Conservation (phyloP, 2,888 invertebrate genomes). For the Mesorhabditis spiculigera region DNA sequence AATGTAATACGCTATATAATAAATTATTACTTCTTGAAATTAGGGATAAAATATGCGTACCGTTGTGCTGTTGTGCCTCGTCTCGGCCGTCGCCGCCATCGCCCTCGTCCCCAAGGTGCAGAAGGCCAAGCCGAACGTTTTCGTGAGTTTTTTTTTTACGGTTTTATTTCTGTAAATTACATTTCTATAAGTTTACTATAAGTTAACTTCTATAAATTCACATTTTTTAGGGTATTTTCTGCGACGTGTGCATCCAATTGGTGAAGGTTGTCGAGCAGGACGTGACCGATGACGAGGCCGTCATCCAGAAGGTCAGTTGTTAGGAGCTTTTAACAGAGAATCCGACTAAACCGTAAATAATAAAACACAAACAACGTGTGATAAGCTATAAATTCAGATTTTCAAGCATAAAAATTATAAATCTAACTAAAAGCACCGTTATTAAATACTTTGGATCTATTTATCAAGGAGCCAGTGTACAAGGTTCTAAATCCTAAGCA, state of each 20-base stretch:
- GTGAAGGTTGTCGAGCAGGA: slow-evolving; percentile 1
- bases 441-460: too few species aligned
- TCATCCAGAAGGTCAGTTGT: neutral
- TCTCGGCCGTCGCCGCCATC: neutral
- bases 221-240: neutral
- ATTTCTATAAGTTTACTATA: too few species aligned
- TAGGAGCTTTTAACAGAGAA: too few species aligned
- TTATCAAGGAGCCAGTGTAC: too few species aligned
- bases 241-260: neutral
- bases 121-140: neutral
- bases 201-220: neutral
- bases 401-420: too few species aligned
- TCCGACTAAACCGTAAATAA: too few species aligned
- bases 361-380: too few species aligned
- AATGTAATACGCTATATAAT: too few species aligned
- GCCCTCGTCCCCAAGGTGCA: neutral
- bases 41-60: neutral
- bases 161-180: neutral
- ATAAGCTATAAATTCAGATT: too few species aligned
- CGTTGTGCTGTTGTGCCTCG: neutral
- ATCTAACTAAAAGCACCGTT: too few species aligned
- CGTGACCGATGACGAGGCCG: neutral
- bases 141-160: neutral
- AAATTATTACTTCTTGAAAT: too few species aligned
- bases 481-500: too few species aligned